A percentile compares a stretch with the other conserved stretches of the same genome.
Conservation (phyloP, 2,113 vertebrate genomes). For the Tragulus kanchil region DNA sequence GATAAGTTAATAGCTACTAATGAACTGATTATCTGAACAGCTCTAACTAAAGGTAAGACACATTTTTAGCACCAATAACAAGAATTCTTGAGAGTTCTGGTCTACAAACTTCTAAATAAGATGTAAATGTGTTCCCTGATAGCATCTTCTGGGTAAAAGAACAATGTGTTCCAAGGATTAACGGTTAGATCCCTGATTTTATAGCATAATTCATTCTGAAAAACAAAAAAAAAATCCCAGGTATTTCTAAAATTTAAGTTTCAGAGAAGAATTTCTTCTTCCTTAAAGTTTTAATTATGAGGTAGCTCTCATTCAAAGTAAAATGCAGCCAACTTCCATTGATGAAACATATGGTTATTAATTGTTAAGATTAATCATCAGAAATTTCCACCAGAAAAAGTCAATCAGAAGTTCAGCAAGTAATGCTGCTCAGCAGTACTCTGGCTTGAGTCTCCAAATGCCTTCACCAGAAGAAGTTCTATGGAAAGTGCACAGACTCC, state of each 20-base stretch:
- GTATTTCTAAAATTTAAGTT: background rate
- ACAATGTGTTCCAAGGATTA: background rate
- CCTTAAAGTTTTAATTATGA: constrained; percentile 78
- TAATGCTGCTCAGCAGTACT: constrained; percentile 88
- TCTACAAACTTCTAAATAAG: background rate
- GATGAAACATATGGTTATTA: background rate
- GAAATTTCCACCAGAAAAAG: constrained; percentile 31
- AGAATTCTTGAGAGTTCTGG: background rate
- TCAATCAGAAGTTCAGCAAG: background rate
- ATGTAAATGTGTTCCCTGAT: background rate
- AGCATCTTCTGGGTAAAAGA: background rate
- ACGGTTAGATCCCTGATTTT: constrained; percentile 36
- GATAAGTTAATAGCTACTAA: background rate
- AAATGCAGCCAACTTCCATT: background rate
- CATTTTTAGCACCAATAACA: constrained; percentile 64
- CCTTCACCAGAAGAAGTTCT: constrained; percentile 91
- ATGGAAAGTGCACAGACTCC: constrained; percentile 95
- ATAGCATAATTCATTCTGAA: constrained; percentile 67
- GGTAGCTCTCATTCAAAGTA: constrained; percentile 83
- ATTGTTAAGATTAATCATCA: background rate
- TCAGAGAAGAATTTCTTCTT: constrained; percentile 47
- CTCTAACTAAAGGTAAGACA: background rate
- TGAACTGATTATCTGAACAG: background rate
- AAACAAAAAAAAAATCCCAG: background rate
- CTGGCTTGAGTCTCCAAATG: constrained; percentile 94